Percentiles rank a stretch among this genome's conserved stretches.
Conservation (phyloP, 2,797 vertebrate species). For the Silurus aristotelis region DNA sequence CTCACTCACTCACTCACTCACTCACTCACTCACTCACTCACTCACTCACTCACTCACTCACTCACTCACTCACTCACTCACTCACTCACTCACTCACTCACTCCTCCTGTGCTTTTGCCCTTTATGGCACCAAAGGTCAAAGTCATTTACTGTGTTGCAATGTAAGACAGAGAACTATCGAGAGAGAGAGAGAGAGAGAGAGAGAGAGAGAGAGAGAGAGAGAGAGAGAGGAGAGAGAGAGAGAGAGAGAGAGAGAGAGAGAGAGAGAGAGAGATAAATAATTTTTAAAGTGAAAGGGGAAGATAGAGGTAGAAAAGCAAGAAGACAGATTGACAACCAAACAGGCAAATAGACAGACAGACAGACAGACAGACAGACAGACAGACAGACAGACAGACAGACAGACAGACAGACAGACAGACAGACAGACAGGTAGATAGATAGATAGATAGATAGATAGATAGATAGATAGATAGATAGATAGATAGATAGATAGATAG, state of each 20-base stretch:
- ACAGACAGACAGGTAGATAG: not conserved
- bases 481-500: not conserved
- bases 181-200: not conserved
- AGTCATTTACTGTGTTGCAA: slow-evolving; percentile 70
- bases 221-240: not conserved
- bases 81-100: slow-evolving; percentile 44
- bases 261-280: not conserved
- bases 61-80: slow-evolving; percentile 31
- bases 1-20: no score
- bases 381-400: not conserved
- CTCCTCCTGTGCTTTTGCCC: slow-evolving; percentile 45
- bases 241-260: not conserved
- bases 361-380: not conserved
- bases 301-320: not conserved
- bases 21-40: slow-evolving; percentile 29
- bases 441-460: no score
- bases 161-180: slow-evolving; percentile 46
- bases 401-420: no score
- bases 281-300: no score
- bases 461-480: not conserved
- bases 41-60: slow-evolving; percentile 47
- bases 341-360: not conserved
- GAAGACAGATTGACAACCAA: not conserved
- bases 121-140: slow-evolving; percentile 68
- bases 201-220: not conserved